Conservation (phyloP, 2,888 invertebrate species). For the Cataglyphis rosenhaueri region DNA sequence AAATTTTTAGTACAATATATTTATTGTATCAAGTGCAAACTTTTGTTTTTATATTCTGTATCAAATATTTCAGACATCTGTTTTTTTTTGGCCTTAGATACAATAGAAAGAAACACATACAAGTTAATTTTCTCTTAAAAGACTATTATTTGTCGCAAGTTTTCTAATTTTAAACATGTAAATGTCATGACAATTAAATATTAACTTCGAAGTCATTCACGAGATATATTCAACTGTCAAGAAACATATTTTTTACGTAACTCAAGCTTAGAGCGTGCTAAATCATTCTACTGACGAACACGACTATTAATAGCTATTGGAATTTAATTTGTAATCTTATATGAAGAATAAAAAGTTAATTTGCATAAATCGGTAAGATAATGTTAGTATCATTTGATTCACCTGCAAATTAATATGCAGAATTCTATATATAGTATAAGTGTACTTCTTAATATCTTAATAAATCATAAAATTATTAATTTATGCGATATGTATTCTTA, state of each 20-base stretch:
- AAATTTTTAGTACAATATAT: neutral
- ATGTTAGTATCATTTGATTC: neutral
- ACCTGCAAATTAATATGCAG: neutral
- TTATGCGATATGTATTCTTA: neutral
- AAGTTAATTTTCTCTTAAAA: neutral
- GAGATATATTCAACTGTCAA: neutral
- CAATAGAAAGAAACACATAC: neutral
- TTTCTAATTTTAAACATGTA: neutral
- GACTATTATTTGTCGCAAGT: neutral
- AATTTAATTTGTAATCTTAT: slow-evolving; percentile 15
- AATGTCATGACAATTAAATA: neutral
- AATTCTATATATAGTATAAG: neutral
- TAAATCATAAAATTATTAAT: neutral
- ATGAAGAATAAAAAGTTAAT: slow-evolving; percentile 3
- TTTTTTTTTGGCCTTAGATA: neutral
- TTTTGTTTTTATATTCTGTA: neutral
- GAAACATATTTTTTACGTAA: slow-evolving; percentile 2
- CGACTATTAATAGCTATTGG: neutral
- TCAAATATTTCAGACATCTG: neutral
- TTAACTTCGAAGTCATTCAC: neutral
- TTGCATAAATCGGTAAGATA: neutral
- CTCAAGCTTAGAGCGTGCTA: neutral
- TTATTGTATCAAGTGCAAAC: neutral
- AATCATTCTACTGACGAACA: neutral
- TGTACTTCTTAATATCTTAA: neutral